Base-by-base conservation (phyloP, 2,113 vertebrate species). In the Tapirus terrestris region DNA sequence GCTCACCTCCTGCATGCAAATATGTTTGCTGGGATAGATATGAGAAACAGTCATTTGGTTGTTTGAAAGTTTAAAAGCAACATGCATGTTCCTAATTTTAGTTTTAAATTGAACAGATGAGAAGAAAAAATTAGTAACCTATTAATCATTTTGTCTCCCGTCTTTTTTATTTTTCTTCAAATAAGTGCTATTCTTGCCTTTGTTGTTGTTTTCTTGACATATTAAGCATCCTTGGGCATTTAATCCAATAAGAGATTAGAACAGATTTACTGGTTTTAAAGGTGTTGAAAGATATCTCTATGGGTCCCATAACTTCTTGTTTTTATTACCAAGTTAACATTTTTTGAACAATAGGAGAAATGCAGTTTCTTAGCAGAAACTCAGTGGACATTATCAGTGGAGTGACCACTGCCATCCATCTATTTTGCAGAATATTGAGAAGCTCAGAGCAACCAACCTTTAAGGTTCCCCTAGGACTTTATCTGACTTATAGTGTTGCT, bases 401-500 rank as follows among this genome's bases (percentile, higher is more conserved):
- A 97, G 82, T 96, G 93, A 31, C n/a, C 96, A 80, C 75, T 85
- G 93, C 95, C 97, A 60, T 98, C 97, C 94, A 21, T 91, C 97
- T 96, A 36, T 98, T 98, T 97, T 98, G 97, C 97, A 95, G 94
- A 98, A 94, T 97, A 95, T 94, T 94, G 96, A 98, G 96, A 97
- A 97, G 96, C 96, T 98, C 94, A 95, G 94, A 98, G 85, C 95
- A 97, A 76, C 97, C 96, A 97, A 81, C 97, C 98, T 91, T 89
- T 97, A 90, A 58, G 96, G 85, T 95, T 98, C 98, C 98, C 97
- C 5, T 85, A 97, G 98, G 99, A 98, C 97, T 98, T 97, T 63
- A 61, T 90, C 97, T 97, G 98, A 97, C 98, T 97, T 96, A 95
- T 97, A 98, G 88, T 98, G 98, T 94, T 97, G 98, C 96, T 96